Percentiles rank a stretch among this genome's conserved stretches.
phyloP scores from a whole-genome alignment of 2,888 invertebrate genomes.

The Nesidiocoris tenuis region DNA sequence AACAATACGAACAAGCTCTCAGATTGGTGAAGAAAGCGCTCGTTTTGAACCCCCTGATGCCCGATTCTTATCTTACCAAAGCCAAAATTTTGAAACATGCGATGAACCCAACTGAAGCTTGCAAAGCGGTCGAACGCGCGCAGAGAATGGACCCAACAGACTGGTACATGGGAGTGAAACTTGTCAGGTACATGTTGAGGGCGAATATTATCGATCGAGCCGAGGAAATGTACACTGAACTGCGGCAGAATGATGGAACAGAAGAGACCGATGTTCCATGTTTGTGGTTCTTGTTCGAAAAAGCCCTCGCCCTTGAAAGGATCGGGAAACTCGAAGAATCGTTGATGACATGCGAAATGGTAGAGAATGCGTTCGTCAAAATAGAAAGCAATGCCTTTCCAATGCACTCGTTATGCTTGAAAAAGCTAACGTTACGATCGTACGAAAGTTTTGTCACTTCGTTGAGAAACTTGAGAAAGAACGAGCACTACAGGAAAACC shows the following conservation, averaged over 20 bases:
- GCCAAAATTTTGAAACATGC: constrained; percentile 97
- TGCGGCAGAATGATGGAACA: constrained; percentile 53
- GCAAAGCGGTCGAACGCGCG: constrained; percentile 92
- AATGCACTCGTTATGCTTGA: constrained; percentile 99
- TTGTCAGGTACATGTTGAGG: constrained; percentile 95
- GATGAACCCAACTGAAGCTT: constrained; percentile 89
- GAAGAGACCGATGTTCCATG: not conserved
- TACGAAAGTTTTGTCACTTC: constrained; percentile 91
- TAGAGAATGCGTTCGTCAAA: constrained; percentile 97
- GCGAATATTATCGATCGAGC: constrained; percentile 89
- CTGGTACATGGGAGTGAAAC: constrained; percentile 97
- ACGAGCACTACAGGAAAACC: constrained; percentile 94
- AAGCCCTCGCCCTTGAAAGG: constrained; percentile 86
- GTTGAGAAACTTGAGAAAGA: constrained; percentile 88
- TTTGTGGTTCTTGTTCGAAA: constrained; percentile 60
- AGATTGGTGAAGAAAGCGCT: constrained; percentile 90
- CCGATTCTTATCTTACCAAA: constrained; percentile 94
- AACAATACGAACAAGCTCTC: constrained; percentile 66
- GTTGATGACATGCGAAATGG: constrained; percentile 95
- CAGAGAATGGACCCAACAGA: constrained; percentile 98
- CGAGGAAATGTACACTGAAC: constrained; percentile 60
- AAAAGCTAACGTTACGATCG: constrained; percentile 98
- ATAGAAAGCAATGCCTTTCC: constrained; percentile 99
- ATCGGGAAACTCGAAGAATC: constrained; percentile 90
- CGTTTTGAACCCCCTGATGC: constrained; percentile 97